Evolutionary conservation across 1,140 invertebrate genomes (phyloP), one percentile per base, ranked within the genome.

Genomic region (Drosophila asahinai): DNA sequence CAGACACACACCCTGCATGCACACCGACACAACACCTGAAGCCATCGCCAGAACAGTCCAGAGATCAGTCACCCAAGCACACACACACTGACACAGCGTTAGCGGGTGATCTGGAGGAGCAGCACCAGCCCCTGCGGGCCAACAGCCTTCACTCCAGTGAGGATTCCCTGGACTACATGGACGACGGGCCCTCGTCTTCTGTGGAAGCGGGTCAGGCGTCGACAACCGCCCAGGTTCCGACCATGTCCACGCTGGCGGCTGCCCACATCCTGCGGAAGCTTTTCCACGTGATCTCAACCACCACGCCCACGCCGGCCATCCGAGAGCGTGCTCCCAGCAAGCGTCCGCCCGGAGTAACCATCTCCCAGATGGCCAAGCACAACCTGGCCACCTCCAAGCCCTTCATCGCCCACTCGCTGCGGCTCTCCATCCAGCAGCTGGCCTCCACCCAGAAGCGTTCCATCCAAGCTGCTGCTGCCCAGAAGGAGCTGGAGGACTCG

Each of bases 371-470:
- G 80, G 83, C 83, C 17, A 68, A 36, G 17, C 83, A 86, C 19
- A 86, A 82, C 60, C n/a, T 86, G 55, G 83, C 80, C 42, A 86
- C 83, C 14, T 89, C 83, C 0, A 84, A 81, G 49, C 73, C 81
- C 0, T 78, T 84, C 11, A 84, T 81, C 6, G 81, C 81, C 45
- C 65, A 80, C 11, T 90, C 84, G 1, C 51, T 89, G 63, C 62
- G 84, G 2, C 19, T 84, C 0, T 89, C 84, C 5, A 84, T 84
- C 27, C 62, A 71, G 14, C 83, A 87, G 27, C 47, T 87, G 60
- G 65, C 80, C 19, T 27, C 48, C 11, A 76, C 55, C 15, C 42
- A 80, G 14, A 73, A 77, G 36, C 60, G 61, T 6, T 57, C 51
- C 3, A 36, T 68, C 0, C 42, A 43, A 9, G 1, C 25, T 42